Conservation (phyloP, 2,113 vertebrate species). For the Axis porcinus region DNA sequence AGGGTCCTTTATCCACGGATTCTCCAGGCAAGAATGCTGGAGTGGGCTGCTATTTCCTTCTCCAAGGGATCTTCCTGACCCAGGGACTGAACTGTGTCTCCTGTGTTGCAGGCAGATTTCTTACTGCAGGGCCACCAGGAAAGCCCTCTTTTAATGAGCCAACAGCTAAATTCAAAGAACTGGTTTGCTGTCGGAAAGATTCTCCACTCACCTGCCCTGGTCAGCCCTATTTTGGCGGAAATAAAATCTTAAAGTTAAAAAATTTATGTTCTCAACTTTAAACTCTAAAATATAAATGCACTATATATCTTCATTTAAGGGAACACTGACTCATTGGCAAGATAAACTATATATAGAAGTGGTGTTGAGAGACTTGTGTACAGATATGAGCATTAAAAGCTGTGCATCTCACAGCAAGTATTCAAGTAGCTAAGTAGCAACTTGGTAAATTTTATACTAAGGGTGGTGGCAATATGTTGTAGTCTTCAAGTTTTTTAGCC, state of each 20-base stretch:
- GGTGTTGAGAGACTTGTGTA: conserved; percentile 34
- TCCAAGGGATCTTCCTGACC: background rate
- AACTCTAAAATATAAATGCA: conserved; percentile 42
- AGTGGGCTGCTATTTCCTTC: background rate
- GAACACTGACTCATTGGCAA: conserved; percentile 17
- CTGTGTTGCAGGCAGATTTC: background rate
- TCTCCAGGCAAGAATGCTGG: background rate
- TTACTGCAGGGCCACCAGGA: background rate
- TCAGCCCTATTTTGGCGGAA: background rate
- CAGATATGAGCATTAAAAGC: conserved; percentile 10
- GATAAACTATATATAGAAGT: conserved; percentile 20
- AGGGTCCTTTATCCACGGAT: background rate
- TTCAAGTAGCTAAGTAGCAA: conserved; percentile 44
- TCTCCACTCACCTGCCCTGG: background rate
- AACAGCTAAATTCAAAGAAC: background rate
- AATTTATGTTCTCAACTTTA: conserved; percentile 19
- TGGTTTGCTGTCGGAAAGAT: background rate
- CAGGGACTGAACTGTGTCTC: background rate
- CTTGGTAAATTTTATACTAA: conserved; percentile 39
- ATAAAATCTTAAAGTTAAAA: conserved; percentile 20
- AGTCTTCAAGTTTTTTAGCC: conserved; percentile 6
- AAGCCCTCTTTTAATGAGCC: background rate
- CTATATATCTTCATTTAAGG: conserved; percentile 57
- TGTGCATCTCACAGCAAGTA: conserved; percentile 65
- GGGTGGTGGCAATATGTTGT: background rate